Conservation (phyloP, 2,888 invertebrate genomes). For the Stratiomys singularior region DNA sequence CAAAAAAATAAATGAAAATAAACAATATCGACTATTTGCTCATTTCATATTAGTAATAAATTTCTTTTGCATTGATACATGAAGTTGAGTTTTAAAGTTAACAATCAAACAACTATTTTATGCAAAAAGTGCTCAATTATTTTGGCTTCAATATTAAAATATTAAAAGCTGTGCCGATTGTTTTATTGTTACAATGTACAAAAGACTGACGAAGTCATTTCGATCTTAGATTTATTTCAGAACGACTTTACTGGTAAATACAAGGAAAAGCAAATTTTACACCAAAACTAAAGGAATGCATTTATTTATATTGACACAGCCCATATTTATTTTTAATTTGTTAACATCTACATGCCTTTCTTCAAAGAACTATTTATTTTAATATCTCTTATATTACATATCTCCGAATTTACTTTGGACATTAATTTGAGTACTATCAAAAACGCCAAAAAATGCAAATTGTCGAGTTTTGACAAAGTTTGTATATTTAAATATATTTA, state of each 20-base stretch:
- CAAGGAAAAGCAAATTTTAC: background rate
- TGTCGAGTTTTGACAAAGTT: background rate
- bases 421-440: background rate
- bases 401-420: background rate
- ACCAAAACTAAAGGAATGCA: background rate
- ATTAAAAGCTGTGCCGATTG: conserved; percentile 40
- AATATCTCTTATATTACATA: background rate
- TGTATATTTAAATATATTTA: background rate
- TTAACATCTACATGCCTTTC: conserved; percentile 26
- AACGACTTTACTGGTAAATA: background rate
- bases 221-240: background rate
- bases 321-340: conserved; percentile 27
- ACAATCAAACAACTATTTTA: background rate
- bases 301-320: conserved; percentile 39
- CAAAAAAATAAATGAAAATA: background rate
- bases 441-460: conserved; percentile 8
- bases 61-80: conserved; percentile 18
- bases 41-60: background rate
- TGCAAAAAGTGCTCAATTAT: conserved; percentile 19
- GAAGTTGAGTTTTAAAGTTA: background rate
- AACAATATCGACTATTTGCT: no score
- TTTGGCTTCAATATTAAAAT: conserved; percentile 2
- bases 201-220: background rate
- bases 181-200: background rate
- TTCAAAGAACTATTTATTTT: background rate